phyloP scores from a whole-genome alignment of 1,140 invertebrate species.

The Gonioctena quinquepunctata region DNA sequence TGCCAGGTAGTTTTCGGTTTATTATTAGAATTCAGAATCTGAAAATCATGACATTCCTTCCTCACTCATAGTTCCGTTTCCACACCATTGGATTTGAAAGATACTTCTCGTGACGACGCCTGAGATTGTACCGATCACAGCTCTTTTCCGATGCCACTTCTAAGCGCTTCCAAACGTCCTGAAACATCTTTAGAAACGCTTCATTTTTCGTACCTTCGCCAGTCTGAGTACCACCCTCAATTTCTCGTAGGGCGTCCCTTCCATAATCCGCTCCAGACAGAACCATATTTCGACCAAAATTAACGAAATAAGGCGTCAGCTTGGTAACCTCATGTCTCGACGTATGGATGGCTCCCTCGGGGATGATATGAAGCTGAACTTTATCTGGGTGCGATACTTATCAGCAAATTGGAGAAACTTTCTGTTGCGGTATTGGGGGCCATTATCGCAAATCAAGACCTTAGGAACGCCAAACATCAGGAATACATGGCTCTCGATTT shows the following conservation, averaged over 20 bases:
- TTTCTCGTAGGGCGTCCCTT: not conserved
- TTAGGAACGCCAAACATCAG: slow-evolving; percentile 28
- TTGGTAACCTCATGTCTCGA: slow-evolving; percentile 24
- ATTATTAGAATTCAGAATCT: not conserved
- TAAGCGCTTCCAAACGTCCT: not conserved
- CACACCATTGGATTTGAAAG: slow-evolving; percentile 19
- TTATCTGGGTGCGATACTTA: slow-evolving; percentile 16
- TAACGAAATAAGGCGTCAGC: slow-evolving; percentile 37
- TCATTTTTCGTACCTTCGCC: not conserved
- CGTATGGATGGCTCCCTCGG: slow-evolving; percentile 30
- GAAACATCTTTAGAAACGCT: not conserved
- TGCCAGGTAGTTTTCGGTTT: not conserved
- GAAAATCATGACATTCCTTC: slow-evolving; percentile 1
- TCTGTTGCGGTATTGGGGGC: slow-evolving; percentile 27
- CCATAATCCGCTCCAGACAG: slow-evolving; percentile 15
- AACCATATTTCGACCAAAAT: slow-evolving; percentile 29
- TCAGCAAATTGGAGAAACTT: slow-evolving; percentile 24
- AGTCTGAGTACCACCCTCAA: not conserved
- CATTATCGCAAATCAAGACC: slow-evolving; percentile 40
- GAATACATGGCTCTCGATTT: slow-evolving; percentile 33
- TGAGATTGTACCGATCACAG: slow-evolving; percentile 27
- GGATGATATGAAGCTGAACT: slow-evolving; percentile 36
- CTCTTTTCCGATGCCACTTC: not conserved
- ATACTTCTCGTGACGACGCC: slow-evolving; percentile 18
- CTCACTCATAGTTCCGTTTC: slow-evolving; percentile 18